Percentiles rank a stretch among this genome's conserved stretches.
Evolutionary conservation across 1,140 invertebrate species (phyloP).

Genomic region (Lysiphlebus fabarum): DNA sequence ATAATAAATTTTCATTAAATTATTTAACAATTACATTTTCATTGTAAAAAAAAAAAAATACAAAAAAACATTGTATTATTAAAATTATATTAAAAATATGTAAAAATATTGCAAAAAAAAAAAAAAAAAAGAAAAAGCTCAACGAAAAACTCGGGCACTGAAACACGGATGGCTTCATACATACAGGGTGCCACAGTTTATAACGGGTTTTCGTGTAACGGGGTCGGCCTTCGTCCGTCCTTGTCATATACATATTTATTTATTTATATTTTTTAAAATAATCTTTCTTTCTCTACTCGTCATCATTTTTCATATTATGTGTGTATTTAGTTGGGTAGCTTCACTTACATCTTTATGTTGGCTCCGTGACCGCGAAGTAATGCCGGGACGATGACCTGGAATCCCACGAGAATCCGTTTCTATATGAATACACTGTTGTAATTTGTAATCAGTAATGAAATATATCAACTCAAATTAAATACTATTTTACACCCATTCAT

Average conservation of each 20-base stretch:
- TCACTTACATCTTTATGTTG: constrained; percentile 12
- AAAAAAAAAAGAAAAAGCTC: too few relatives aligned
- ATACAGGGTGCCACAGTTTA: too few relatives aligned
- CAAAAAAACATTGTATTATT: too few relatives aligned
- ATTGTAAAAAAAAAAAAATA: too few relatives aligned
- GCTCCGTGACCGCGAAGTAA: constrained; percentile 42
- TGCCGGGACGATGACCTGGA: constrained; percentile 51
- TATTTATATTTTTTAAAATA: not conserved
- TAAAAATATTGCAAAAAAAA: too few relatives aligned
- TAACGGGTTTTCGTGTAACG: constrained; percentile 51
- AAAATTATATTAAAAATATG: too few relatives aligned
- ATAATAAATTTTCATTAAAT: too few relatives aligned
- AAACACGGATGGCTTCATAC: not conserved
- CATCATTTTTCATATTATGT: not conserved
- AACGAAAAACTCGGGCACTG: constrained; percentile 9
- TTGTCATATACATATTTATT: constrained; percentile 3
- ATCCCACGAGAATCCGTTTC: constrained; percentile 41
- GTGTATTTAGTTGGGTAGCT: not conserved
- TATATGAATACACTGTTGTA: constrained; percentile 5
- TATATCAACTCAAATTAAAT: not conserved
- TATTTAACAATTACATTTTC: too few relatives aligned
- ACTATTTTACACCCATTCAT: too few relatives aligned
- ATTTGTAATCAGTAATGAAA: not conserved
- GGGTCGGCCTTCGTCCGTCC: constrained; percentile 31
- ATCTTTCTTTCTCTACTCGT: constrained; percentile 4